These are phyloP conservation scores for Pteropus alecto DNA, from an alignment of 2,113 vertebrate species.

Conservation along the genomic window DNA sequence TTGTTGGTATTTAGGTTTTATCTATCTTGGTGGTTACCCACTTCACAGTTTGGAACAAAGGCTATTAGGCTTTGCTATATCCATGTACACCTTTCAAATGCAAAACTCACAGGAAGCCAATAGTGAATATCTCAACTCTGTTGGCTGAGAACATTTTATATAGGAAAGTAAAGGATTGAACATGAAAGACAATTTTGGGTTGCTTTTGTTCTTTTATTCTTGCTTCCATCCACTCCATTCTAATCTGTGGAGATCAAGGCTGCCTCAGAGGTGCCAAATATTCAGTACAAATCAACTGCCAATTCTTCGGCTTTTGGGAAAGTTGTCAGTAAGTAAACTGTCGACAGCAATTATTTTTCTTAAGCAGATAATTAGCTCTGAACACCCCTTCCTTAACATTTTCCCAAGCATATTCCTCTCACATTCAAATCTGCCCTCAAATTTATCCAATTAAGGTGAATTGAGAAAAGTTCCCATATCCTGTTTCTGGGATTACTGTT, in stretches of 20 bases:
- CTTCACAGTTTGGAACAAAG: neutral
- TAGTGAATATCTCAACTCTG: neutral
- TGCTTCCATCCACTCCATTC: neutral
- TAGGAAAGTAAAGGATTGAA: neutral
- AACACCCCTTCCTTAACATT: conserved; percentile 17
- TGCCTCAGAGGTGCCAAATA: neutral
- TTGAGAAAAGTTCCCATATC: conserved; percentile 24
- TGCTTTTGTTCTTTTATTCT: conserved; percentile 15
- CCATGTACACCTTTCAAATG: neutral
- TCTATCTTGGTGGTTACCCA: neutral
- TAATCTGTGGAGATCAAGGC: neutral
- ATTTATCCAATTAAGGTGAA: conserved; percentile 29
- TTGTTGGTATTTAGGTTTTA: neutral
- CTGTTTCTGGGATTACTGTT: conserved; percentile 46
- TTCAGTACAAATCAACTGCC: neutral
- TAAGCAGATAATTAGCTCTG: conserved; percentile 31
- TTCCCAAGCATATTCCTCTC: neutral
- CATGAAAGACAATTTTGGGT: neutral
- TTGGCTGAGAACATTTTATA: neutral
- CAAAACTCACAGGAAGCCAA: conserved; percentile 22
- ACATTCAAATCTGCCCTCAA: conserved; percentile 50
- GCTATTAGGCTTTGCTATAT: neutral
- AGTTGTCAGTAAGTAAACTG: conserved; percentile 22
- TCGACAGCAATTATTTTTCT: conserved; percentile 51
- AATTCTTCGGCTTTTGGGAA: conserved; percentile 25